Base-by-base conservation (phyloP, 2,888 invertebrate genomes). In the Strigamia transsilvanica region DNA sequence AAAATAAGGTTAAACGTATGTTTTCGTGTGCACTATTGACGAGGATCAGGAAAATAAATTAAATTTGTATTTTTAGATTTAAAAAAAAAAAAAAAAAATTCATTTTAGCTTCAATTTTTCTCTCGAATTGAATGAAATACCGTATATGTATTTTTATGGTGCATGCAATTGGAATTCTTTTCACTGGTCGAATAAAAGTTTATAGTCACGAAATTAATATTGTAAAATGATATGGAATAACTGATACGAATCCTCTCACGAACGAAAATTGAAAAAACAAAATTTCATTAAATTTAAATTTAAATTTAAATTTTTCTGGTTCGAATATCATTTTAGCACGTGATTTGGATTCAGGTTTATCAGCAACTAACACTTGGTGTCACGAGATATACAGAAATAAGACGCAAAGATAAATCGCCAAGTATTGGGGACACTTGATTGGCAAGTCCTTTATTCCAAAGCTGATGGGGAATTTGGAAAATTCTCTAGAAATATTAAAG, bases 271-370 rank as follows among this genome's bases (percentile, higher is more conserved):
- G 4, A 38, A 38, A 38, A 38, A 38, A 38, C 2, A 18, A n/a
- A n/a, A n/a, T n/a, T n/a, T n/a, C n/a, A n/a, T 18, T 5, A 18
- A 18, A n/a, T 56, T 18, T 51, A 15, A 56, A 56, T 56, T 56
- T 2, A 18, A 18, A 56, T n/a, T 56, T 56, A n/a, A 15, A 56
- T 15, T 56, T 56, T 15, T 18, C 56, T 4, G 56, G 15, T 46
- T 18, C 56, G n/a, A 56, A 18, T 56, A 56, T 56, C 56, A 56
- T 56, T 56, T 56, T 0, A 56, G 56, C 56, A 21, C 56, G 21
- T 56, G 56, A 56, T 56, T 56, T 56, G 56, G 56, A 56, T 56
- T 56, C 56, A 21, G n/a, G 9, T 56, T 56, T 56, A 56, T 56
- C 56, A 56, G 56, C 9, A 21, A 56, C 56, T 18, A 18, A 56